Evolutionary conservation across 2,888 invertebrate genomes (phyloP).

Genomic region (Caenorhabditis macrosperma): DNA sequence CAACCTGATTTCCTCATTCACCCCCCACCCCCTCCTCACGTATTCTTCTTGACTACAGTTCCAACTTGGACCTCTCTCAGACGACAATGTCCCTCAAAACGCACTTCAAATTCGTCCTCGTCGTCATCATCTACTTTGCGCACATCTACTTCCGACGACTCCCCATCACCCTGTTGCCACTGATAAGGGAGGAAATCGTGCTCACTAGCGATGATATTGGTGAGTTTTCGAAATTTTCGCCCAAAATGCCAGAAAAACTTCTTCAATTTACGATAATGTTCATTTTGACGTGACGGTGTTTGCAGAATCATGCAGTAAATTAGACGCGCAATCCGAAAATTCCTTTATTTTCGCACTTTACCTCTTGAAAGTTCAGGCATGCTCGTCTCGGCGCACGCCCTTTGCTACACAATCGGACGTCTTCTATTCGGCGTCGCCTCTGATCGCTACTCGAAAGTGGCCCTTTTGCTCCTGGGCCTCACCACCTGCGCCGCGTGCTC

Average conservation of each 20-base stretch:
- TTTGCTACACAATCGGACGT: conserved; percentile 66
- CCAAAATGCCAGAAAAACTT: too few relatives aligned
- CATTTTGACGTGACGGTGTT: too few relatives aligned
- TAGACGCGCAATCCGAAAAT: neutral
- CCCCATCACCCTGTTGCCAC: conserved; percentile 47
- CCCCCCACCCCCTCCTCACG: neutral
- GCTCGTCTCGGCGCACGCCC: conserved; percentile 65
- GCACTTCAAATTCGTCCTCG: conserved; percentile 51
- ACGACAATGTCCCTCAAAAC: conserved; percentile 38
- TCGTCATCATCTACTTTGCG: conserved; percentile 57
- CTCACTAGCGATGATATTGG: conserved; percentile 57
- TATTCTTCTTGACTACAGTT: conserved; percentile 36
- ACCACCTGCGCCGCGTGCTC: conserved; percentile 45
- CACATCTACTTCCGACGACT: conserved; percentile 61
- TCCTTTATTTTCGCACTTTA: too few relatives aligned
- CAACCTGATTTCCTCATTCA: conserved; percentile 26
- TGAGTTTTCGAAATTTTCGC: conserved; percentile 29
- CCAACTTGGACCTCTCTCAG: conserved; percentile 31
- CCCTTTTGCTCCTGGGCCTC: conserved; percentile 54
- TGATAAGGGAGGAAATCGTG: conserved; percentile 54
- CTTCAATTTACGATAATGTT: too few relatives aligned
- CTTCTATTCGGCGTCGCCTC: conserved; percentile 64
- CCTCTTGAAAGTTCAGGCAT: conserved; percentile 56
- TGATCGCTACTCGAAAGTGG: conserved; percentile 59
- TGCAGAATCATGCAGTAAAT: too few relatives aligned